phyloP scores from a whole-genome alignment of 2,113 vertebrate species.

The Pyxicephalus adspersus region DNA sequence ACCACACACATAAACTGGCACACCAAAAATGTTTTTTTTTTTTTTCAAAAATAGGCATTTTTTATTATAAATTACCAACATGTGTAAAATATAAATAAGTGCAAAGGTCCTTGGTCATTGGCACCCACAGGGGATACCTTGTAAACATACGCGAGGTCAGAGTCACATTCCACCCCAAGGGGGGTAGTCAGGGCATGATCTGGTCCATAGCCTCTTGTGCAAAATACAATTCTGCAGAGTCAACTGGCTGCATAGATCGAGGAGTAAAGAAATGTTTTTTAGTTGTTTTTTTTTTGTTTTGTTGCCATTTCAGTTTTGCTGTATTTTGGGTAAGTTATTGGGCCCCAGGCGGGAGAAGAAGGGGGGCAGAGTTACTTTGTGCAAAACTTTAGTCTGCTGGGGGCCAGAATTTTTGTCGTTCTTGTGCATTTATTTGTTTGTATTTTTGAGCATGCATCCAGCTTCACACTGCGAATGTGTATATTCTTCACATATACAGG shows the following conservation, averaged over 20 bases:
- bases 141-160: slow-evolving; percentile 44
- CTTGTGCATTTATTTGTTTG: neutral
- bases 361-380: neutral
- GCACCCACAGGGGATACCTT: neutral
- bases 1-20: neutral
- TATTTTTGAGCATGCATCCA: neutral
- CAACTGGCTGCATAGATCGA: neutral
- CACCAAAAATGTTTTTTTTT: slow-evolving; percentile 55
- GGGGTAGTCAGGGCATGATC: neutral
- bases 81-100: slow-evolving; percentile 98
- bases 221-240: slow-evolving; percentile 12
- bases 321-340: neutral
- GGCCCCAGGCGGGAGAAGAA: neutral
- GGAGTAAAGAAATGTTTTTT: neutral
- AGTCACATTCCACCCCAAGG: slow-evolving; percentile 3
- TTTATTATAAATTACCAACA: slow-evolving; percentile 99
- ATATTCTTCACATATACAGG: neutral
- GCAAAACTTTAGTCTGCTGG: slow-evolving; percentile 26
- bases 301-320: too few relatives aligned
- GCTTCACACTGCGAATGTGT: neutral
- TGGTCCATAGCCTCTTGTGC: slow-evolving; percentile 37
- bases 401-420: neutral
- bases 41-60: slow-evolving; percentile 90
- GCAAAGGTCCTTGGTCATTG: slow-evolving; percentile 79
- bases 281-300: too few relatives aligned